Base-by-base conservation (phyloP, 1,140 invertebrate genomes). In the Stegodyphus dumicola region DNA sequence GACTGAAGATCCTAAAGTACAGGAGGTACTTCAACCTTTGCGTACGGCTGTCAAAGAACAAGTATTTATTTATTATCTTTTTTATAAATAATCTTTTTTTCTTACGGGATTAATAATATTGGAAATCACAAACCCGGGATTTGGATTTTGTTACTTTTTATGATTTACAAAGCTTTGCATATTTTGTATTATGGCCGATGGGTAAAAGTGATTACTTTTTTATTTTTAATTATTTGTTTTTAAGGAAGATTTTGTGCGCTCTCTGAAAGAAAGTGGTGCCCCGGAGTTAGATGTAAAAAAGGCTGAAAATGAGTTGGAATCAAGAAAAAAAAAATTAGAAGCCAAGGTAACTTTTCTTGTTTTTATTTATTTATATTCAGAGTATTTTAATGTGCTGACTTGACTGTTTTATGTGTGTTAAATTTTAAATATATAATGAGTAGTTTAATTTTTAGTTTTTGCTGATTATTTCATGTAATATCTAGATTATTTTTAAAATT, bases 301-400 rank as follows among this genome's bases (percentile, higher is more conserved):
- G 91, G 97, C 97, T 54, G 96, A 99, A 0, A 94, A 95, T 64
- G 97, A 99, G 89, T 91, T 99, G 51, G 99, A 99, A 90, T 90
- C 93, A 0, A 92, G 96, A 15, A 99, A 99, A 90, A 98, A 98
- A 90, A 87, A 95, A 13, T 91, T 99, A 6, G 98, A 99, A 92
- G 97, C 99, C 73, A 98, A 96, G 89, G 91, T 92, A 87, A 70
- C 9, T 33, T 33, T 33, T 33, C 33, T 33, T 33, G 33, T 3
- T 33, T 33, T 33, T 33, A 33, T 33, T 33, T 33, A 33, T 1
- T 33, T 33, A 33, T 33, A n/a, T n/a, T n/a, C n/a, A n/a, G n/a
- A n/a, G n/a, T n/a, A n/a, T 33, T 33, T 3, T 1, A 33, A 33
- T 33, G 1, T 33, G 33, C 33, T 33, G 33, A 33, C 33, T 33